Conservation (phyloP, 2,113 vertebrate species). For the Chlorocebus sabaeus region DNA sequence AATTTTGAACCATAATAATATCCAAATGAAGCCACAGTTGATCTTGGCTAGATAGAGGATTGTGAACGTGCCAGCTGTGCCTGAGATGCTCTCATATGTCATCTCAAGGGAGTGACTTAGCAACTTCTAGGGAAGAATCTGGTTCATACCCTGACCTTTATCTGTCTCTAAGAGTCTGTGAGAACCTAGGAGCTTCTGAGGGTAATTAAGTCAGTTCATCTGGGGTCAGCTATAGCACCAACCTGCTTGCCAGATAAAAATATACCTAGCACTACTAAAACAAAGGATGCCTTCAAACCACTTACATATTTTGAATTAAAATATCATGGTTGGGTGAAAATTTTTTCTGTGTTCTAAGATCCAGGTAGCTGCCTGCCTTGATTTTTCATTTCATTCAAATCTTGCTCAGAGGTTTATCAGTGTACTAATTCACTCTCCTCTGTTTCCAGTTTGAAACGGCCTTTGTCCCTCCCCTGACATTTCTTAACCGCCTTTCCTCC, state of each 20-base stretch:
- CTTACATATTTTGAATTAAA: background rate
- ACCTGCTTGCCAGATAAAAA: background rate
- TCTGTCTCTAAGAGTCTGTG: background rate
- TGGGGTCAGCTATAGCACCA: background rate
- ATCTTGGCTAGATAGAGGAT: background rate
- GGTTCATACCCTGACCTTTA: background rate
- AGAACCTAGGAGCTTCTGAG: background rate
- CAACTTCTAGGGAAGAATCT: background rate
- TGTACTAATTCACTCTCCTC: rapidly evolving
- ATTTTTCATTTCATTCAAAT: too few relatives aligned
- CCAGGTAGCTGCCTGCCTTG: background rate
- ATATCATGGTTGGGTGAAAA: background rate
- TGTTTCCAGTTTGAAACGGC: background rate
- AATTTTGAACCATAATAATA: background rate
- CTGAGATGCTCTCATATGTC: background rate
- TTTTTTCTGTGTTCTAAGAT: background rate
- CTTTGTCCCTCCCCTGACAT: too few relatives aligned
- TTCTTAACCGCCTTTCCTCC: background rate
- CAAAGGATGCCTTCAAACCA: background rate
- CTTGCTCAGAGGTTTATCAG: background rate
- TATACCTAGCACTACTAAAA: background rate
- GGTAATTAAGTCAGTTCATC: background rate
- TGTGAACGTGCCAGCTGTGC: background rate
- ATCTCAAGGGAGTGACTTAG: background rate
- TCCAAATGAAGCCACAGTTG: background rate